Conservation (phyloP, 2,797 vertebrate genomes). For the Esox lucius region DNA sequence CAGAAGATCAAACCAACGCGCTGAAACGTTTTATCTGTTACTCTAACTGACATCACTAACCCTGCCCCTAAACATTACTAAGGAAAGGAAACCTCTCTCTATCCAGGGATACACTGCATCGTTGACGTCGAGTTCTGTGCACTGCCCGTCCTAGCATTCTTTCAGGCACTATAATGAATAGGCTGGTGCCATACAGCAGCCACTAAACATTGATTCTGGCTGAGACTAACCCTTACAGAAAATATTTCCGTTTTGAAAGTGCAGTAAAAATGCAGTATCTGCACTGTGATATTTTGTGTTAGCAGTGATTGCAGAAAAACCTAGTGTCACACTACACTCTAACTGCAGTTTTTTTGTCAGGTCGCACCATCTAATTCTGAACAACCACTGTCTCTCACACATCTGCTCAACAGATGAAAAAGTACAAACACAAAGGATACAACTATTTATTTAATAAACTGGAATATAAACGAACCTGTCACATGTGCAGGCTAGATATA, state of each 20-base stretch:
- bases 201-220: constrained; percentile 1
- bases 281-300: too few species aligned
- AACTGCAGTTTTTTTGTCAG: too few species aligned
- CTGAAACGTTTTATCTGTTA: constrained; percentile 69
- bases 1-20: constrained; percentile 60
- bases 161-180: constrained; percentile 1
- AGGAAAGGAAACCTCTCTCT: constrained; percentile 30
- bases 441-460: background rate
- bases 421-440: constrained; percentile 7
- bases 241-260: too few species aligned
- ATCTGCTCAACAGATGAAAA: constrained; percentile 72
- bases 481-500: background rate
- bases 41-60: constrained; percentile 74
- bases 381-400: constrained; percentile 44
- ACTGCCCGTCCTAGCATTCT: background rate
- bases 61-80: constrained; percentile 42
- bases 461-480: background rate
- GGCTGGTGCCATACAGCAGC: background rate
- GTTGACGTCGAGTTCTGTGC: constrained; percentile 10
- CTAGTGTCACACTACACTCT: too few species aligned
- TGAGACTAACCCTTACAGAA: background rate
- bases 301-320: too few species aligned
- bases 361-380: constrained; percentile 12
- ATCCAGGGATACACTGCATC: constrained; percentile 17
- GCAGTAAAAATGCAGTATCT: too few species aligned